phyloP scores from a whole-genome alignment of 2,888 invertebrate genomes.

The Gandaritis pyraliata region DNA sequence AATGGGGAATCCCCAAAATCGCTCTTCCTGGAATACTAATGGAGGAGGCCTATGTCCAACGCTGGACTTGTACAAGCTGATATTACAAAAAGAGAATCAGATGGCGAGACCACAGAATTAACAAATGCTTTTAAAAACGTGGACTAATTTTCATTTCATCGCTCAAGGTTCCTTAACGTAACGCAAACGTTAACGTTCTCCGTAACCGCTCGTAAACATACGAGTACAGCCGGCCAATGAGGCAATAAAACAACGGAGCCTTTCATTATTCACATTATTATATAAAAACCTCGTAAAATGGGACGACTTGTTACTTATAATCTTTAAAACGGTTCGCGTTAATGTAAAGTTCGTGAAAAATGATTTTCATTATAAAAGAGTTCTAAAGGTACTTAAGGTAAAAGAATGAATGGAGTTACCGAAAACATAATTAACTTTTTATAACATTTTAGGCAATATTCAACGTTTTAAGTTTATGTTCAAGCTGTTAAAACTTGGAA shows the following conservation, averaged over 20 bases:
- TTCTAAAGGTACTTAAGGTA: background rate
- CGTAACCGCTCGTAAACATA: slow-evolving; percentile 33
- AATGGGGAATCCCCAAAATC: too few relatives aligned
- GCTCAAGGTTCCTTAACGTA: slow-evolving; percentile 12
- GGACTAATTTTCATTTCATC: background rate
- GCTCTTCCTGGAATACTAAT: too few relatives aligned
- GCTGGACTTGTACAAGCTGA: too few relatives aligned
- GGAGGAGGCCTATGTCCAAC: too few relatives aligned
- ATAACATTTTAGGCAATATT: background rate
- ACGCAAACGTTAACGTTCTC: slow-evolving; percentile 21
- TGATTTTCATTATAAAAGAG: slow-evolving; percentile 11
- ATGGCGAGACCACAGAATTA: background rate
- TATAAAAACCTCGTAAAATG: slow-evolving; percentile 40
- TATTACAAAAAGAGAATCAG: background rate
- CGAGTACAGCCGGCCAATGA: slow-evolving; percentile 35
- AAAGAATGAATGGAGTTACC: background rate
- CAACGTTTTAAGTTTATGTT: background rate
- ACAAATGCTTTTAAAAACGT: slow-evolving; percentile 4
- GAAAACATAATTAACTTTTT: background rate
- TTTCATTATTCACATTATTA: slow-evolving; percentile 42
- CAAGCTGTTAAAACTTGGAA: background rate
- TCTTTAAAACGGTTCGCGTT: slow-evolving; percentile 33
- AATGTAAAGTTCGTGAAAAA: slow-evolving; percentile 19
- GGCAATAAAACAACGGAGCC: slow-evolving; percentile 42
- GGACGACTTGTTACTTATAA: slow-evolving; percentile 37